Conservation (phyloP, 2,888 invertebrate genomes). For the Machimus rusticus region DNA sequence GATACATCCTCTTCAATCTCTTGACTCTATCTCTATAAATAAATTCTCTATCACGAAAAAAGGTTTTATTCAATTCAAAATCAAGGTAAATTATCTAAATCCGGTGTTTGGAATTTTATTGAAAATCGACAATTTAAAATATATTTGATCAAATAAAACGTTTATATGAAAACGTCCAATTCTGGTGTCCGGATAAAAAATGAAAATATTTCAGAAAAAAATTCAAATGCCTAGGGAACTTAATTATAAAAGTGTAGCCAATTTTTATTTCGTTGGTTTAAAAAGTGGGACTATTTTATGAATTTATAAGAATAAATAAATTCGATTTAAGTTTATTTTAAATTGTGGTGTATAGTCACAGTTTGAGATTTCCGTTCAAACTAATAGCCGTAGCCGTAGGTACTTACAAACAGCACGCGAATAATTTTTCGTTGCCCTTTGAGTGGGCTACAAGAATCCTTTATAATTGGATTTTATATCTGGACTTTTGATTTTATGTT, state of each 20-base stretch:
- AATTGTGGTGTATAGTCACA: background rate
- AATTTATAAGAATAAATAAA: background rate
- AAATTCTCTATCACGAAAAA: background rate
- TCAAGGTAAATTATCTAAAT: background rate
- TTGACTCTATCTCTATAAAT: background rate
- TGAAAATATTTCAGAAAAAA: background rate
- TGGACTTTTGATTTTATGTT: background rate
- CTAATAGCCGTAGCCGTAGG: background rate
- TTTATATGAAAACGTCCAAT: background rate
- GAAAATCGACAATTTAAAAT: background rate
- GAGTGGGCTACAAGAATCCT: background rate
- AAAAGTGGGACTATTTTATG: background rate
- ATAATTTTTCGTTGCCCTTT: background rate
- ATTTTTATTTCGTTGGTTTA: background rate
- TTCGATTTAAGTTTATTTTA: background rate
- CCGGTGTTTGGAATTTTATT: background rate
- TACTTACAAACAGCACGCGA: background rate
- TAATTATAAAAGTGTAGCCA: background rate
- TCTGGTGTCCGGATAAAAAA: too few species aligned
- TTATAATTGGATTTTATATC: background rate
- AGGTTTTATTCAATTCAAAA: background rate
- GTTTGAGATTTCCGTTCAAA: background rate
- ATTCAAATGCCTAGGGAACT: background rate
- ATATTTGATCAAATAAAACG: background rate
- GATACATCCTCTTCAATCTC: background rate